Conservation (phyloP, 1,140 invertebrate species). For the Hesperophylax magnus region DNA sequence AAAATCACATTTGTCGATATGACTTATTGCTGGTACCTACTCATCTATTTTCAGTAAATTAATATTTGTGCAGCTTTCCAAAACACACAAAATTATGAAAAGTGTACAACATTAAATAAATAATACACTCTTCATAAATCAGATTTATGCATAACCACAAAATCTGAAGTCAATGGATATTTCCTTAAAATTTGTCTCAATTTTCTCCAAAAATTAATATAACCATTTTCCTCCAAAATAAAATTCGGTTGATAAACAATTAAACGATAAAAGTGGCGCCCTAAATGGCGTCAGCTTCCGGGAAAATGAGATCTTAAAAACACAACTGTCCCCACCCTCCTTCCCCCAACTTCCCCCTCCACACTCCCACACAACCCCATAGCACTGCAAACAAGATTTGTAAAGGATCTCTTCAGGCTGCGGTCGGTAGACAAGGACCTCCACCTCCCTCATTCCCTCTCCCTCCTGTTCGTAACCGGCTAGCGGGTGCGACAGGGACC, state of each 20-base stretch:
- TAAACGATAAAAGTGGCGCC: constrained; percentile 36
- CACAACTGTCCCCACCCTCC: constrained; percentile 42
- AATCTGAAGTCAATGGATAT: background rate
- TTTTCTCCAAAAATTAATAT: constrained; percentile 24
- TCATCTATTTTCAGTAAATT: no score
- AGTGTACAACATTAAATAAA: no score
- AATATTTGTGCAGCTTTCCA: no score
- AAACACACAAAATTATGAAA: no score
- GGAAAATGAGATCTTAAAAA: constrained; percentile 36
- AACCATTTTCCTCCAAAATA: constrained; percentile 21
- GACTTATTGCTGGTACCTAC: no score
- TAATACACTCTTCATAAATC: no score
- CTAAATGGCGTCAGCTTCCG: constrained; percentile 34
- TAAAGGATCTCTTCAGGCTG: constrained; percentile 50
- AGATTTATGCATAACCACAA: no score
- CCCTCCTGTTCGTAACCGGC: background rate
- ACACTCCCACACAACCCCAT: background rate
- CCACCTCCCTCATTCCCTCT: constrained; percentile 3
- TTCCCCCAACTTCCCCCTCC: constrained; percentile 1
- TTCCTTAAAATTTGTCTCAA: background rate
- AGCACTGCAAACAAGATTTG: constrained; percentile 53
- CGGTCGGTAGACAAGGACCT: constrained; percentile 38
- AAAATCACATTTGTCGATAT: no score
- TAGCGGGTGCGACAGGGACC: constrained; percentile 27
- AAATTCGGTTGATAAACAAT: constrained; percentile 38